Base-by-base conservation (phyloP, 2,888 invertebrate species). In the Rambutsinella grinnellia region DNA sequence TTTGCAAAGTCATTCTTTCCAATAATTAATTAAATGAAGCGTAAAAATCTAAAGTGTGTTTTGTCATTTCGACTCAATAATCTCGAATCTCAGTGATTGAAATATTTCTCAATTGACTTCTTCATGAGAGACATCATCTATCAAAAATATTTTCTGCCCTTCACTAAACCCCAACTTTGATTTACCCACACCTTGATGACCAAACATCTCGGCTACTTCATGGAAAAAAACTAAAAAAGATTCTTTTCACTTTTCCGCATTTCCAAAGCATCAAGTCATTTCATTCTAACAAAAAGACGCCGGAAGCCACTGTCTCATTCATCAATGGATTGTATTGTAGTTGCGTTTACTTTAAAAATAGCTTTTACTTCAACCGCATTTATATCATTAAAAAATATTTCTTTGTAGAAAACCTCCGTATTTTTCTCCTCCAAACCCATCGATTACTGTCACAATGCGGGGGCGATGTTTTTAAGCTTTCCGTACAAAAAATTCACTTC, bases 361-460 rank as follows among this genome's bases (percentile, higher is more conserved):
- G 44, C 49, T 49, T 49, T 56, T 26, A 36, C 36, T 13, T 8
- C 36, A 36, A 36, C 36, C 13, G 36, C 36, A 36, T 36, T 36
- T 36, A 13, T 24, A 26, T 27, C 10, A 47, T 66, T 28, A 66
- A 72, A 66, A 60, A 65, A 72, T 58, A 36, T 36, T 36, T 36
- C 36, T 36, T 13, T 13, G 5, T 13, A 3, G 17, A 56, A 74
- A 77, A 80, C n/a, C 76, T 77, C 80, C 78, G n/a, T n/a, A 79
- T 82, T 80, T 79, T 82, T 36, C n/a, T n/a, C n/a, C n/a, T n/a
- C n/a, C 77, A 79, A 80, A 81, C 81, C 83, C 82, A 83, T 83
- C 83, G 81, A 82, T 83, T 83, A 83, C 82, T 82, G 83, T 82
- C 83, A 83, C 36, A 63, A 61, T 77, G 81, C 81, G 81, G 83